These are phyloP conservation scores for Drosophila testacea DNA, from an alignment of 2,888 invertebrate genomes.

Conservation along the genomic window DNA sequence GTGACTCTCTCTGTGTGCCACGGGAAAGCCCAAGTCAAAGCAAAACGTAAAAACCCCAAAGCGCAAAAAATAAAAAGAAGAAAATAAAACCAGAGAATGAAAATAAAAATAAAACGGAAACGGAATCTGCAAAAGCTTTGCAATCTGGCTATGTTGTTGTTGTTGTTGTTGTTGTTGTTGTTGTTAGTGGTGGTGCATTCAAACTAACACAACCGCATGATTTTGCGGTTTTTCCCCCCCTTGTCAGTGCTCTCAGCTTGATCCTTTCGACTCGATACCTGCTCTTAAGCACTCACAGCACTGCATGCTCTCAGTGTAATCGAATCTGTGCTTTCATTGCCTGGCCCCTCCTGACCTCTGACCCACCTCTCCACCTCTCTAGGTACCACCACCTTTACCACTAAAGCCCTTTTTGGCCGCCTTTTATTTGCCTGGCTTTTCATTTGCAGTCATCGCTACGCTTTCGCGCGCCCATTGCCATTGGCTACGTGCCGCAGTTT, in stretches of 20 bases:
- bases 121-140: slow-evolving; percentile 64
- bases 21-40: slow-evolving; percentile 50
- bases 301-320: slow-evolving; percentile 44
- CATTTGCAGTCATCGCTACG: slow-evolving; percentile 64
- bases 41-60: slow-evolving; percentile 53
- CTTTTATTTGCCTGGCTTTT: slow-evolving; percentile 66
- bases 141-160: slow-evolving; percentile 13
- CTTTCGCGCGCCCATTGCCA: slow-evolving; percentile 72
- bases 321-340: slow-evolving; percentile 55
- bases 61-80: slow-evolving; percentile 10
- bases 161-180: slow-evolving; percentile 24
- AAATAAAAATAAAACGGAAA: slow-evolving; percentile 50
- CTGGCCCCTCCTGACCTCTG: background rate
- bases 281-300: slow-evolving; percentile 20
- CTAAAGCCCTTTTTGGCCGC: slow-evolving; percentile 36
- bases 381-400: too few relatives aligned
- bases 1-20: slow-evolving; percentile 10
- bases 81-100: slow-evolving; percentile 22
- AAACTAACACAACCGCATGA: slow-evolving; percentile 68
- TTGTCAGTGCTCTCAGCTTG: background rate
- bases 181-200: slow-evolving; percentile 50
- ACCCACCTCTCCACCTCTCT: background rate
- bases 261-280: slow-evolving; percentile 21
- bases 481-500: slow-evolving; percentile 68
- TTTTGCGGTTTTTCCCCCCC: slow-evolving; percentile 58